Conservation (phyloP, 1,140 invertebrate species). For the Leptopilina boulardi region DNA sequence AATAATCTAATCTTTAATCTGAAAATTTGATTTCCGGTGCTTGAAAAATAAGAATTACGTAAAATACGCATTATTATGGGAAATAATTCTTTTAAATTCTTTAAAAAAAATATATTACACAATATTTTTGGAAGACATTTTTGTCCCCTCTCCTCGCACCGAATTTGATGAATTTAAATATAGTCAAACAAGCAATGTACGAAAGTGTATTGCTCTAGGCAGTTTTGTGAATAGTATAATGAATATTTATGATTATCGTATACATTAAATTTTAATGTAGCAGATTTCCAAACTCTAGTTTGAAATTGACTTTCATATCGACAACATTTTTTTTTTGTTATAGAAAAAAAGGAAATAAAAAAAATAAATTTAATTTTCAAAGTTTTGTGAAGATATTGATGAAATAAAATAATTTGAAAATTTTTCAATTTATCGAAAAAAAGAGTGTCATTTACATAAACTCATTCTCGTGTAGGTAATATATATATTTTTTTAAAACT, state of each 20-base stretch:
- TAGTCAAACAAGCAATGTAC: background rate
- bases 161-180: background rate
- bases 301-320: background rate
- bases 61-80: background rate
- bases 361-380: background rate
- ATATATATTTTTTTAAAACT: no score
- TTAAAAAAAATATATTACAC: background rate
- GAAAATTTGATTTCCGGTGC: background rate
- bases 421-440: no score
- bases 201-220: background rate
- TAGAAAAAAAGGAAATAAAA: background rate
- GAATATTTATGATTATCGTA: background rate
- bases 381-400: background rate
- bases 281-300: slow-evolving; percentile 9
- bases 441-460: no score
- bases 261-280: background rate
- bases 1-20: no score
- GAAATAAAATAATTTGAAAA: no score
- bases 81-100: background rate
- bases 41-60: background rate
- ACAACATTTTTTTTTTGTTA: background rate
- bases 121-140: background rate
- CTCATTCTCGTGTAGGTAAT: no score
- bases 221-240: slow-evolving; percentile 8
- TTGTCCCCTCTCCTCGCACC: background rate